Conservation (phyloP, 2,113 vertebrate species). For the Antechinus flavipes region DNA sequence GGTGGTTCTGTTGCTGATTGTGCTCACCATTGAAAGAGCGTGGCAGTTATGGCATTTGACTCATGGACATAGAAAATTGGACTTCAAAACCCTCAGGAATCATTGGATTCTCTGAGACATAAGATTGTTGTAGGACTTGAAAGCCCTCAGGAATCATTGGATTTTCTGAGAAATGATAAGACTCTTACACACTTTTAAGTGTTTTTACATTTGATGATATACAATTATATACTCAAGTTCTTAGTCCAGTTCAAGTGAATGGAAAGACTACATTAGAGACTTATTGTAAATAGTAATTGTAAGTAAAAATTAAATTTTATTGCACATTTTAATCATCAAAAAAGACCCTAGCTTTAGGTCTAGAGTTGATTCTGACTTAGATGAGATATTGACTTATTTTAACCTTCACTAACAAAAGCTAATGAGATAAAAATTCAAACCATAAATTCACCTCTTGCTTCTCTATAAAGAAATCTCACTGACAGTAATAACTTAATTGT, state of each 20-base stretch:
- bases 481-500: neutral
- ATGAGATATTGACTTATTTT: neutral
- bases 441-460: neutral
- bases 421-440: neutral
- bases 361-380: neutral
- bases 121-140: too few species aligned
- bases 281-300: slow-evolving; percentile 6
- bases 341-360: neutral
- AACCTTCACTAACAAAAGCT: neutral
- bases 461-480: slow-evolving; percentile 1
- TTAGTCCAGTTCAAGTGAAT: slow-evolving; percentile 1
- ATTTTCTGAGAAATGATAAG: too few species aligned
- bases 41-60: too few species aligned
- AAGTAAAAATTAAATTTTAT: neutral
- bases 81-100: too few species aligned
- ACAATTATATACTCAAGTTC: neutral
- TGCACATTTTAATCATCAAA: slow-evolving; percentile 1
- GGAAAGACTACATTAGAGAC: neutral
- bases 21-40: too few species aligned
- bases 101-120: too few species aligned
- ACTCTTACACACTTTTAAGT: neutral
- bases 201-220: neutral
- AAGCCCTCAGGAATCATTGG: too few species aligned
- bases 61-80: too few species aligned
- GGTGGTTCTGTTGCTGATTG: too few species aligned